Evolutionary conservation across 2,797 vertebrate species (phyloP).

Genomic region (Cyclura pinguis): DNA sequence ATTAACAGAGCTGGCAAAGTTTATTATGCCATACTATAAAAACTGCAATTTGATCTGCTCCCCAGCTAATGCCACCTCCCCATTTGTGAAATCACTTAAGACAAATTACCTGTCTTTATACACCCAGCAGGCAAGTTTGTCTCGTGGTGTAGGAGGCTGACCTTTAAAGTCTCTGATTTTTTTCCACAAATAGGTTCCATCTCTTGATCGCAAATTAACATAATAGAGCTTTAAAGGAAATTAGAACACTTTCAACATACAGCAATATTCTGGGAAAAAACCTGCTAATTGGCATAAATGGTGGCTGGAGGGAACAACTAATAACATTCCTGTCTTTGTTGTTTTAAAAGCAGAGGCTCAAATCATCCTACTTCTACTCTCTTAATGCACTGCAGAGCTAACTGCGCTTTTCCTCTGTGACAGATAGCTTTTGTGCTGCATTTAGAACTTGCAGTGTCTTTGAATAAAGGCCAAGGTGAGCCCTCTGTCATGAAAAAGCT

Average conservation of each 20-base stretch:
- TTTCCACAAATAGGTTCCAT: constrained; percentile 88
- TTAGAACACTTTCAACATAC: constrained; percentile 60
- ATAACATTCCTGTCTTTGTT: constrained; percentile 20
- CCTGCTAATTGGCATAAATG: constrained; percentile 43
- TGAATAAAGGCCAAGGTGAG: background rate
- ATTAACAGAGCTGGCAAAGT: constrained; percentile 45
- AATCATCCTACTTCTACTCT: background rate
- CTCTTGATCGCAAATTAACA: constrained; percentile 86
- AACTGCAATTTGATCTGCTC: constrained; percentile 22
- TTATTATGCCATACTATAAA: background rate
- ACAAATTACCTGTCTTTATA: constrained; percentile 83
- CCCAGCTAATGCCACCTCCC: constrained; percentile 26
- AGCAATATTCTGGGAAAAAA: constrained; percentile 38
- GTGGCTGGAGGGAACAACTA: constrained; percentile 17
- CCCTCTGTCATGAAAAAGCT: background rate
- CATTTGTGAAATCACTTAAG: constrained; percentile 33
- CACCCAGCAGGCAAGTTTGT: constrained; percentile 96
- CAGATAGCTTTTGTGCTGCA: too few species aligned
- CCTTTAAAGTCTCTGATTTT: constrained; percentile 84
- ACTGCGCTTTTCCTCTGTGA: background rate
- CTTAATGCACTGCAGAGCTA: background rate
- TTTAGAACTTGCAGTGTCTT: background rate
- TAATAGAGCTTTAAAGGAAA: constrained; percentile 88
- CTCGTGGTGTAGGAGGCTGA: constrained; percentile 89
- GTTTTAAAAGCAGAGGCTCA: constrained; percentile 6